Evolutionary conservation across 2,113 vertebrate genomes (phyloP).

Genomic region (Seriola aureovittata): DNA sequence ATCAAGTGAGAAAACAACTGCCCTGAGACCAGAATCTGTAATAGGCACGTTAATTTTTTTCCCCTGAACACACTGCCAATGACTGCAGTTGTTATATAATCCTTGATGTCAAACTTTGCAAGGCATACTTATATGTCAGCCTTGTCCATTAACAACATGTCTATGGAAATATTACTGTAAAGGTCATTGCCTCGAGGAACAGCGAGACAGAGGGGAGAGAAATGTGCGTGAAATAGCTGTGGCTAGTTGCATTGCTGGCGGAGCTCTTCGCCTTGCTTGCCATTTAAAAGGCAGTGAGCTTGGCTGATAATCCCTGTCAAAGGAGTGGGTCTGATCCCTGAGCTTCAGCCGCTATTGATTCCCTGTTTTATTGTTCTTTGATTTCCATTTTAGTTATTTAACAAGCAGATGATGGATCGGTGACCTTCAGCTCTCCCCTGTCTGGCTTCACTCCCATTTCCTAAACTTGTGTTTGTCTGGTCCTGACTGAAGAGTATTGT

Average conservation of each 20-base stretch:
- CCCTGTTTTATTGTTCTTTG: slow-evolving; percentile 83
- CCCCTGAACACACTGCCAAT: slow-evolving; percentile 46
- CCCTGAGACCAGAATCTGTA: slow-evolving; percentile 49
- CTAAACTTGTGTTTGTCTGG: slow-evolving; percentile 45
- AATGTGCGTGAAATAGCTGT: slow-evolving; percentile 78
- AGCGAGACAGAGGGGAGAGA: slow-evolving; percentile 66
- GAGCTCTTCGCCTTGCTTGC: slow-evolving; percentile 77
- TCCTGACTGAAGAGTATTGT: slow-evolving; percentile 29
- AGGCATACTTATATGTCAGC: slow-evolving; percentile 77
- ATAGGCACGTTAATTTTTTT: slow-evolving; percentile 17
- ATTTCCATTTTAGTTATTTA: slow-evolving; percentile 87
- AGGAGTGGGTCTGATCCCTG: slow-evolving; percentile 76
- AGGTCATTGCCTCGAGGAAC: slow-evolving; percentile 80
- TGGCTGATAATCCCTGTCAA: slow-evolving; percentile 79
- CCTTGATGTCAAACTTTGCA: slow-evolving; percentile 70
- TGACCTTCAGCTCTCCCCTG: slow-evolving; percentile 82
- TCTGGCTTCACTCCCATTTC: slow-evolving; percentile 69
- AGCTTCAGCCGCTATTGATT: slow-evolving; percentile 75
- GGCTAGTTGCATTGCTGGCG: slow-evolving; percentile 73
- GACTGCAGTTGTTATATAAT: slow-evolving; percentile 69
- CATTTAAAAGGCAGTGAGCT: slow-evolving; percentile 84
- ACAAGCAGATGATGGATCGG: slow-evolving; percentile 84
- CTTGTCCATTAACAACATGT: slow-evolving; percentile 82
- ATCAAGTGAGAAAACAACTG: slow-evolving; percentile 57
- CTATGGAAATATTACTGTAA: slow-evolving; percentile 83